phyloP scores from a whole-genome alignment of 2,888 invertebrate species.

The Amorpha juglandis region DNA sequence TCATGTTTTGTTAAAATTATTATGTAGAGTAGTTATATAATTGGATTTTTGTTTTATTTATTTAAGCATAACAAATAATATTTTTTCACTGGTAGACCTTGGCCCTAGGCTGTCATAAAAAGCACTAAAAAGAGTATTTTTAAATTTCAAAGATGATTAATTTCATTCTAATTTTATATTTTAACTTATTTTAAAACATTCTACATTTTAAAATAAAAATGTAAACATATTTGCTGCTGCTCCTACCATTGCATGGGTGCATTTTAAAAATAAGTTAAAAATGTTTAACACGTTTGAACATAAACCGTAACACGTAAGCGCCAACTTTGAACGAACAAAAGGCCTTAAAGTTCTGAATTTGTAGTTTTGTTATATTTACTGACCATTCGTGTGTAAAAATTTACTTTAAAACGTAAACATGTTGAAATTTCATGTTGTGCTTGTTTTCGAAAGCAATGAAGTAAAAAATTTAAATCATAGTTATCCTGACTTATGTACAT shows the following conservation, averaged over 20 bases:
- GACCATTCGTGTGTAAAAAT: slow-evolving; percentile 14
- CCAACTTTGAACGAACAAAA: slow-evolving; percentile 18
- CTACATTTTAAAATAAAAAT: neutral
- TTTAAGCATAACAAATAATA: too few relatives aligned
- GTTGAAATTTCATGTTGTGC: slow-evolving; percentile 11
- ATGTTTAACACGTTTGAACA: slow-evolving; percentile 15
- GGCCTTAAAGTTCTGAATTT: slow-evolving; percentile 23
- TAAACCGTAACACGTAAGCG: slow-evolving; percentile 22
- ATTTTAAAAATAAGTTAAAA: slow-evolving; percentile 6
- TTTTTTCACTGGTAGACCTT: too few relatives aligned
- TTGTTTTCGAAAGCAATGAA: slow-evolving; percentile 8
- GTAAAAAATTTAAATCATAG: neutral
- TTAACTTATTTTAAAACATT: neutral
- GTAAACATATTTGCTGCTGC: neutral
- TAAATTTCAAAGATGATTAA: too few relatives aligned
- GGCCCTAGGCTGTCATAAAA: too few relatives aligned
- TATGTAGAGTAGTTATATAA: too few relatives aligned
- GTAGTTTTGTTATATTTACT: slow-evolving; percentile 21
- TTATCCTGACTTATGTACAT: too few relatives aligned
- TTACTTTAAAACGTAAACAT: slow-evolving; percentile 5
- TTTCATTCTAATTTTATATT: neutral
- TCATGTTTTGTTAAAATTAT: too few relatives aligned
- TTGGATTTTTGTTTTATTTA: too few relatives aligned
- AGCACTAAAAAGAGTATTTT: too few relatives aligned
- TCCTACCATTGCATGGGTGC: neutral